Conservation (phyloP, 2,113 vertebrate species). For the Tyrannus savana region DNA sequence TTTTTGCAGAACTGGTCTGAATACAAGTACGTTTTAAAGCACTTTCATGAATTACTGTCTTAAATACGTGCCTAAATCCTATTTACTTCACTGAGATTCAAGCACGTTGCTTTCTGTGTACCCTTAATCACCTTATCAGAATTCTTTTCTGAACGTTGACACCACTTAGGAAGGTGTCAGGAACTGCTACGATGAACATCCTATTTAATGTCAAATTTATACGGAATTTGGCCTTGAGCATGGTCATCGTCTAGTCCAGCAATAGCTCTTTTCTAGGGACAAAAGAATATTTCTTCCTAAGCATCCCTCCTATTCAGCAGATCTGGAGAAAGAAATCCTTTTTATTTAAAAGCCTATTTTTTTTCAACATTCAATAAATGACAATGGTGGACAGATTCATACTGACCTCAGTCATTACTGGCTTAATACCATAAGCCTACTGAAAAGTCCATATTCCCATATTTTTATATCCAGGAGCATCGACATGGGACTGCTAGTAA, state of each 20-base stretch:
- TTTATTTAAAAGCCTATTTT: neutral
- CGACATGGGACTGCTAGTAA: neutral
- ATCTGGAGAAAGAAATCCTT: neutral
- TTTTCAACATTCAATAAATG: neutral
- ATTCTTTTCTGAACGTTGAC: neutral
- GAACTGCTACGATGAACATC: neutral
- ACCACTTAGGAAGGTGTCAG: neutral
- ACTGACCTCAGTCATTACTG: neutral
- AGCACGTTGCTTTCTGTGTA: neutral
- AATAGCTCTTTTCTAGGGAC: neutral
- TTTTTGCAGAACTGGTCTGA: neutral
- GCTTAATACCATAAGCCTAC: neutral
- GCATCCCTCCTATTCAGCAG: rapidly evolving
- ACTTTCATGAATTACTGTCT: neutral
- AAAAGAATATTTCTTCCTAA: neutral
- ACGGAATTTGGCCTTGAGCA: neutral
- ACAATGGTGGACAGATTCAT: neutral
- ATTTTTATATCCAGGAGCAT: neutral
- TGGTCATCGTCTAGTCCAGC: neutral
- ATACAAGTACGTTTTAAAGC: neutral
- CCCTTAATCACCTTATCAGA: neutral
- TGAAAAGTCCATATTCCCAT: neutral
- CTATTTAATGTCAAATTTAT: neutral
- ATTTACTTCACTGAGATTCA: neutral
- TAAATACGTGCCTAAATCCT: neutral